Evolutionary conservation across 2,113 vertebrate species (phyloP), one percentile per base, ranked within the genome.

Genomic region (Myrmecobius fasciatus): DNA sequence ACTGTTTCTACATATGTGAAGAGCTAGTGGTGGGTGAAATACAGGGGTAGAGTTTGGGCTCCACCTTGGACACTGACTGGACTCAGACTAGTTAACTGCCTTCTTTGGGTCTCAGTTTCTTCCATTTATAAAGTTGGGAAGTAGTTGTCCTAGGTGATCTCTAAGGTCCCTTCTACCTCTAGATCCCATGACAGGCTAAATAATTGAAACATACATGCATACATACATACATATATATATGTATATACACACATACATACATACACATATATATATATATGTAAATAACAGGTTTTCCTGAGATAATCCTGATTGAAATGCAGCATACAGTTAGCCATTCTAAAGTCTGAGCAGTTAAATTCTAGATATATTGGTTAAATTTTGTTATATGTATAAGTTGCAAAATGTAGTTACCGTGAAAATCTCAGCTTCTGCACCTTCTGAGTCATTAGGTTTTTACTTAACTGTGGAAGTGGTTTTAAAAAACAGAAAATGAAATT

Each of bases 301-400:
- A 92, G 0, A 83, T 24, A 83, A 83, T 94, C 96, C 26, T 43
- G 51, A 90, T 22, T 67, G 53, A 91, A 25, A n/a, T 48, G 95
- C 94, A 91, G 14, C 12, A 12, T 49, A 53, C 49, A 52, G 91
- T 96, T 94, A 92, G 12, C 89, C 97, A 96, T 90, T 92, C 49
- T 89, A 88, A 92, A 83, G 93, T 94, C 3, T 1, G 46, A 9
- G 95, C n/a, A 90, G 8, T 7, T 95, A 89, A 75, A 25, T 91
- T 94, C 47, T 31, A 89, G 24, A 22, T 83, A 83, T 83, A 22
- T 8, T 83, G 1, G 20, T 75, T n/a, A n/a, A 75, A 75, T 75
- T 83, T 83, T 75, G 60, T 75, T 67, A 14, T 43, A 75, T 43
- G 43, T 43, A 8, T 83, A 24, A 20, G 4, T 75, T 43, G 67